Conservation (phyloP, 2,113 vertebrate genomes). For the Gadus macrocephalus region DNA sequence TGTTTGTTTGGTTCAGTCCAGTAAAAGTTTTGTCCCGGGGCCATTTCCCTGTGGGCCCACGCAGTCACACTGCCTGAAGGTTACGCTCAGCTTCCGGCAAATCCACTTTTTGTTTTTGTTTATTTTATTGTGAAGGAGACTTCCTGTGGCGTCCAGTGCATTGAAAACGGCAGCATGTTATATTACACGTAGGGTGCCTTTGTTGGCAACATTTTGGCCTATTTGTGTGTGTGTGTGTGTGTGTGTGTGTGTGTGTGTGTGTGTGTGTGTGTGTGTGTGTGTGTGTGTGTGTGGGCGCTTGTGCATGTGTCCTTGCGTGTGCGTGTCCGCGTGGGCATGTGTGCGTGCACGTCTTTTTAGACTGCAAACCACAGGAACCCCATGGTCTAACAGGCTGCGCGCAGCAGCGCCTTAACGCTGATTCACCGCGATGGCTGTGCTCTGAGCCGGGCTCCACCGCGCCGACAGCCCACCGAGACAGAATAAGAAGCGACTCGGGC, state of each 20-base stretch:
- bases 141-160: too few species aligned
- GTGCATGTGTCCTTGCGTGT: too few species aligned
- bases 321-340: too few species aligned
- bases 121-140: too few species aligned
- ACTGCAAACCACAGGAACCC: constrained; percentile 20
- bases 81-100: neutral
- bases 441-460: constrained; percentile 29
- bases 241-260: too few species aligned
- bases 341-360: neutral
- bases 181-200: neutral
- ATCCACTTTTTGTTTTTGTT: neutral
- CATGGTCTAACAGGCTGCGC: constrained; percentile 22
- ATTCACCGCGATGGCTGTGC: constrained; percentile 51
- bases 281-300: too few species aligned
- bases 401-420: constrained; percentile 38
- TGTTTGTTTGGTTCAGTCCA: constrained; percentile 19
- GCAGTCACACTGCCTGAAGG: neutral
- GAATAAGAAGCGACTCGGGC: constrained; percentile 45
- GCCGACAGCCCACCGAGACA: constrained; percentile 51
- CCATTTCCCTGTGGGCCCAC: neutral
- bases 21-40: neutral
- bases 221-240: too few species aligned
- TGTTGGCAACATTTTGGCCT: neutral
- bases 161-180: neutral
- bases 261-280: too few species aligned